phyloP scores from a whole-genome alignment of 2,797 vertebrate genomes.

The Holocentrus rufus region DNA sequence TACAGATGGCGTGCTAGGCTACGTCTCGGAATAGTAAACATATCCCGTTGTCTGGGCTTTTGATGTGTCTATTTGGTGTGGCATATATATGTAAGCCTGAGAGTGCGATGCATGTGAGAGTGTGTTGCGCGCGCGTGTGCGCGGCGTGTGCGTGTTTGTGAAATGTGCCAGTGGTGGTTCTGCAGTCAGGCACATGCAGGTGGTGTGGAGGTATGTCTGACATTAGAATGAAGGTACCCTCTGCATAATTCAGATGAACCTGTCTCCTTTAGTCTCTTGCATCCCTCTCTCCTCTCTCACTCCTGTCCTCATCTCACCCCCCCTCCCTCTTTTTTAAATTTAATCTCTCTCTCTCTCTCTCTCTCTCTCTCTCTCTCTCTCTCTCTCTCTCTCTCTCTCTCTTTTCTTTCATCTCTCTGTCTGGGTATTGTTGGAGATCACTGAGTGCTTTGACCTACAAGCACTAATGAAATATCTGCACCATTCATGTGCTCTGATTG shows the following conservation, averaged over 20 bases:
- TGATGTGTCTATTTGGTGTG: neutral
- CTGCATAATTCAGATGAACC: slow-evolving; percentile 73
- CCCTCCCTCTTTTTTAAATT: slow-evolving; percentile 21
- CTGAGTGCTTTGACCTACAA: slow-evolving; percentile 43
- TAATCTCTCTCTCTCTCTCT: neutral
- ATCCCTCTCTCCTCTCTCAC: slow-evolving; percentile 14
- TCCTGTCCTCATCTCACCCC: slow-evolving; percentile 42
- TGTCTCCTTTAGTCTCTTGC: slow-evolving; percentile 64
- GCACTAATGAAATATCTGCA: slow-evolving; percentile 35
- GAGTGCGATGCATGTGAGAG: too few species aligned
- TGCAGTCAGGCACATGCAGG: slow-evolving; percentile 36
- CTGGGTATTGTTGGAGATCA: slow-evolving; percentile 36
- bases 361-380: neutral
- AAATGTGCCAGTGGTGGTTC: neutral
- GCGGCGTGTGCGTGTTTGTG: neutral
- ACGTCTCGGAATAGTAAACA: neutral
- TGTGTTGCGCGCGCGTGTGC: neutral
- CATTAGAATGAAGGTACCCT: slow-evolving; percentile 66
- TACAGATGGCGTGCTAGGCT: neutral
- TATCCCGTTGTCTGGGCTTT: neutral
- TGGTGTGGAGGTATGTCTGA: slow-evolving; percentile 57
- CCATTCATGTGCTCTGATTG: slow-evolving; percentile 54
- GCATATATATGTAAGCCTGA: too few species aligned
- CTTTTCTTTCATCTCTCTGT: neutral
- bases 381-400: slow-evolving; percentile 4